A percentile compares a stretch with the other conserved stretches of the same genome.
phyloP scores from a whole-genome alignment of 1,140 invertebrate species.

The Scaptomyza pallida region DNA sequence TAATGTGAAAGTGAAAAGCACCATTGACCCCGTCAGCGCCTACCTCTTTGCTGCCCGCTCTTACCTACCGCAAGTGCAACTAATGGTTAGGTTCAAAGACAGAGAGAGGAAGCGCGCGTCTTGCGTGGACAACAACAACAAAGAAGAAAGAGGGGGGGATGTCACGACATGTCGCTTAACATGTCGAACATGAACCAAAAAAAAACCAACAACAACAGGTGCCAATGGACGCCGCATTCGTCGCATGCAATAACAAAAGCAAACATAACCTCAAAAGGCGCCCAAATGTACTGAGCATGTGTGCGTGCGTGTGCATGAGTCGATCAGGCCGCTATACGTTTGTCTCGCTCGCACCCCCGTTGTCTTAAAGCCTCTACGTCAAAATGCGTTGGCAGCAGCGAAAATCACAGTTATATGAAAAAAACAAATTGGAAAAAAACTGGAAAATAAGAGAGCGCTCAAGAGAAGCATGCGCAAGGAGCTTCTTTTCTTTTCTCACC shows the following conservation, averaged over 20 bases:
- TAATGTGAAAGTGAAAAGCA: slow-evolving; percentile 64
- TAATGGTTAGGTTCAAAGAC: no score
- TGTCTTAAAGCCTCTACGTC: no score
- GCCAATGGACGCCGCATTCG: slow-evolving; percentile 47
- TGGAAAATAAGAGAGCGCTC: no score
- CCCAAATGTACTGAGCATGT: slow-evolving; percentile 75
- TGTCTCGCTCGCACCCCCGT: no score
- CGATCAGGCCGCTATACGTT: not conserved
- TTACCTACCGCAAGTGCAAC: no score
- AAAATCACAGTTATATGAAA: no score
- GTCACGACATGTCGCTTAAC: slow-evolving; percentile 71
- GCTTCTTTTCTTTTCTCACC: no score
- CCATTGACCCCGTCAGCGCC: not conserved
- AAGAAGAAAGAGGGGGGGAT: slow-evolving; percentile 14
- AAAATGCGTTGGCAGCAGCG: no score
- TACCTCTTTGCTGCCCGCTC: no score
- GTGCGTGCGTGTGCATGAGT: slow-evolving; percentile 32
- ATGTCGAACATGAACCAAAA: slow-evolving; percentile 67
- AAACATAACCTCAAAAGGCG: slow-evolving; percentile 56
- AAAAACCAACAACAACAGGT: slow-evolving; percentile 60
- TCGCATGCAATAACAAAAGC: slow-evolving; percentile 59
- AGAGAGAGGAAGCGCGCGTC: slow-evolving; percentile 18
- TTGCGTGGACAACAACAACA: slow-evolving; percentile 35
- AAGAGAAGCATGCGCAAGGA: no score
- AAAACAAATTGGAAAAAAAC: no score